Conservation (phyloP, 1,140 invertebrate genomes). For the Formica selysi region DNA sequence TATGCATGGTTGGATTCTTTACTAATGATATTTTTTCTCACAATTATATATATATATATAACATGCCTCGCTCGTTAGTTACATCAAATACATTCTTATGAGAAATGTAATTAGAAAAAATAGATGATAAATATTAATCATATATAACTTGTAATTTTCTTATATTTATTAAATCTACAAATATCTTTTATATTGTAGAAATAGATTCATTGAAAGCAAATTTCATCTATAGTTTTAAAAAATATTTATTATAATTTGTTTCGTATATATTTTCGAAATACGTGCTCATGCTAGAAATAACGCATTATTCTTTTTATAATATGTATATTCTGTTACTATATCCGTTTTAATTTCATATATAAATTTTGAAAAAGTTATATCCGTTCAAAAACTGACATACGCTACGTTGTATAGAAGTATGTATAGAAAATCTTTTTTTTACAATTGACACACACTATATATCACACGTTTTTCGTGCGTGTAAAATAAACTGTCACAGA, state of each 20-base stretch:
- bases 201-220: neutral
- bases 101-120: neutral
- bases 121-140: neutral
- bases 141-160: no score
- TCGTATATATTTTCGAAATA: neutral
- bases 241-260: no score
- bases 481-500: neutral
- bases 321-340: neutral
- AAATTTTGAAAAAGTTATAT: neutral
- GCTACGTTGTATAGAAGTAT: neutral
- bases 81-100: neutral
- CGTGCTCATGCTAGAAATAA: neutral
- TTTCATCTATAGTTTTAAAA: conserved; percentile 2
- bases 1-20: neutral
- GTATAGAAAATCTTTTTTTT: neutral
- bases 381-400: neutral
- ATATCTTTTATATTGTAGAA: neutral
- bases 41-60: neutral
- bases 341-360: neutral
- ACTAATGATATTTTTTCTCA: neutral
- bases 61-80: neutral
- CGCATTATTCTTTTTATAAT: neutral
- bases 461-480: neutral
- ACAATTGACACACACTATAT: neutral
- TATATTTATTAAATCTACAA: no score